A percentile compares a stretch with the other conserved stretches of the same genome.
Evolutionary conservation across 2,113 vertebrate genomes (phyloP).

Genomic region (Sphaerodactylus townsendi): DNA sequence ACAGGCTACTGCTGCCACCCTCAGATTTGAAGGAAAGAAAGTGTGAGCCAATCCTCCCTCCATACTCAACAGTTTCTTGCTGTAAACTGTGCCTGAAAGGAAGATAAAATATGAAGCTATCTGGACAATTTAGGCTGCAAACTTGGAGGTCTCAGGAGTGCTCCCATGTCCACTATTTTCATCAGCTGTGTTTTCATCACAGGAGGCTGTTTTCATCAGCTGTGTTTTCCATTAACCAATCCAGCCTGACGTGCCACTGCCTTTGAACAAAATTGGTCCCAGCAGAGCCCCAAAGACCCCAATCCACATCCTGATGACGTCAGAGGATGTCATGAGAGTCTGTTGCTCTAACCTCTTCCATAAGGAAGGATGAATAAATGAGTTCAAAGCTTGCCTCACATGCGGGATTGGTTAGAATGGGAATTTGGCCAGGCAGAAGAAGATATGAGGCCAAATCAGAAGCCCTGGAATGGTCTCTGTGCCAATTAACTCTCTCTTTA

Average conservation of each 20-base stretch:
- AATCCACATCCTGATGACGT: neutral
- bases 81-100: too few relatives aligned
- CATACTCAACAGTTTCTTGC: too few relatives aligned
- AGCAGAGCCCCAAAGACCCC: conserved; percentile 28
- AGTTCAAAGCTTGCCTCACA: neutral
- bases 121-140: too few relatives aligned
- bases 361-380: neutral
- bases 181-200: neutral
- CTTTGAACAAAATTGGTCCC: conserved; percentile 44
- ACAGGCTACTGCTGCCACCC: too few relatives aligned
- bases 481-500: too few relatives aligned
- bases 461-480: neutral
- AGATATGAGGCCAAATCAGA: neutral
- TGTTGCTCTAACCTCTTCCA: neutral
- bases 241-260: neutral
- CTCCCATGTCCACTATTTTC: too few relatives aligned
- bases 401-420: conserved; percentile 4
- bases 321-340: fast-evolving
- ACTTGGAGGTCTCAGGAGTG: too few relatives aligned
- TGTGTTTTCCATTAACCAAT: fast-evolving
- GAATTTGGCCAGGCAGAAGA: neutral
- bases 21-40: too few relatives aligned
- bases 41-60: too few relatives aligned
- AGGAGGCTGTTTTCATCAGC: conserved; percentile 39
- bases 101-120: too few relatives aligned